These are phyloP conservation scores for Coregonus ussuriensis DNA, from an alignment of 2,797 vertebrate genomes.

Conservation along the genomic window DNA sequence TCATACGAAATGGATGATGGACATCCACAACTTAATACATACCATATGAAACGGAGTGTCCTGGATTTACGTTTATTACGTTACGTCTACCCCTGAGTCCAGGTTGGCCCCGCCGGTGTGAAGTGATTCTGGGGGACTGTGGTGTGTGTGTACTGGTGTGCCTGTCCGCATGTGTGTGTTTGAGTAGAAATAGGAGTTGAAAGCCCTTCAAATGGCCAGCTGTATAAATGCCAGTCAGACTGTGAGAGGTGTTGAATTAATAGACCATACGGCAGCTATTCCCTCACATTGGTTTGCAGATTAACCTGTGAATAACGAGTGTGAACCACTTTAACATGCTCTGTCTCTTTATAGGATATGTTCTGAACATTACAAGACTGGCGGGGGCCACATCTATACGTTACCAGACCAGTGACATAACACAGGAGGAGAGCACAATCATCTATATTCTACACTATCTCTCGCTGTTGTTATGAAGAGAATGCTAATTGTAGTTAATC, in stretches of 20 bases:
- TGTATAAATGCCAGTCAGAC: slow-evolving; percentile 25
- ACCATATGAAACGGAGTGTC: too few species aligned
- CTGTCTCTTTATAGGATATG: neutral
- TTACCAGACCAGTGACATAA: neutral
- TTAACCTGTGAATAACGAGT: slow-evolving; percentile 70
- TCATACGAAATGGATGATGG: too few species aligned
- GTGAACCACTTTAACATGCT: neutral
- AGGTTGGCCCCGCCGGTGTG: too few species aligned
- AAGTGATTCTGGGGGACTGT: too few species aligned
- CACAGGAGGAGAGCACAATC: neutral
- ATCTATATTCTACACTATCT: neutral
- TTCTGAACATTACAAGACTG: neutral
- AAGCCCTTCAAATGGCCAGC: neutral
- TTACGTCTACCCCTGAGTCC: too few species aligned
- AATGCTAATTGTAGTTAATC: too few species aligned
- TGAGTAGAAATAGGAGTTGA: slow-evolving; percentile 61
- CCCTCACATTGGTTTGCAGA: slow-evolving; percentile 50
- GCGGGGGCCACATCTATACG: neutral
- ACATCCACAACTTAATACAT: too few species aligned
- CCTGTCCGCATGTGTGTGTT: slow-evolving; percentile 27
- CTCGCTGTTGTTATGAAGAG: too few species aligned
- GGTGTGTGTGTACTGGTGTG: neutral
- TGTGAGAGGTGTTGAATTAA: slow-evolving; percentile 73
- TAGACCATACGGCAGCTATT: slow-evolving; percentile 50
- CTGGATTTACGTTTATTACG: too few species aligned